Conservation (phyloP, 92 coral and sea anemone genomes). For the Actinostola sp. region DNA sequence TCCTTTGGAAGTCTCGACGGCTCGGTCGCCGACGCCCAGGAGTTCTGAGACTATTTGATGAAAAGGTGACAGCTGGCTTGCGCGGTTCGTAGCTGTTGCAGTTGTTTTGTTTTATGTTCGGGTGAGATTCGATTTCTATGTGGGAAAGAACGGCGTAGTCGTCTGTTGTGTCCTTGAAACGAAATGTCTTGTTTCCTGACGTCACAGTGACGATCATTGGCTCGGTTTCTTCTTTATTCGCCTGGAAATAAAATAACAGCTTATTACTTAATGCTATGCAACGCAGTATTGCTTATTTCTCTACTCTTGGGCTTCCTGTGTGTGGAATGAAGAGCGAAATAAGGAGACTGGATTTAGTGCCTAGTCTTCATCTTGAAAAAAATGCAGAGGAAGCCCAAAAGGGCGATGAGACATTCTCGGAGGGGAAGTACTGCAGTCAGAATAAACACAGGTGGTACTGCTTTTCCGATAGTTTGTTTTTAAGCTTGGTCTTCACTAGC, state of each 20-base stretch:
- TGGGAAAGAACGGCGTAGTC: constrained; percentile 24
- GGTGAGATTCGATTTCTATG: constrained; percentile 15
- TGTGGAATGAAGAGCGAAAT: too few relatives aligned
- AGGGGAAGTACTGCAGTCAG: too few relatives aligned
- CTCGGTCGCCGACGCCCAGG: constrained; percentile 48
- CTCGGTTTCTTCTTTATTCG: constrained; percentile 17
- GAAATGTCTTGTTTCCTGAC: constrained; percentile 68
- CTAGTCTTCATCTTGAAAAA: too few relatives aligned
- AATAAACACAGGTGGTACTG: too few relatives aligned
- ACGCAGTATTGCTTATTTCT: background rate
- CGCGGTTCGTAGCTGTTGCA: constrained; percentile 29
- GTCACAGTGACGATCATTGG: constrained; percentile 43
- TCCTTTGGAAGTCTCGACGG: constrained; percentile 55
- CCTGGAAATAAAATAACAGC: background rate
- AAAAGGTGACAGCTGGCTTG: constrained; percentile 8
- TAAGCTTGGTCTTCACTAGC: too few relatives aligned
- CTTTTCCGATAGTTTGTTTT: too few relatives aligned
- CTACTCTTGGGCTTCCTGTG: background rate
- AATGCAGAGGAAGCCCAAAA: too few relatives aligned
- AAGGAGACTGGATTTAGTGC: too few relatives aligned
- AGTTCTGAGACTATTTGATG: constrained; percentile 17
- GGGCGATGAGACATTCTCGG: too few relatives aligned
- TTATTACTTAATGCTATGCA: background rate
- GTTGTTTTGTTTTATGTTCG: constrained; percentile 38
- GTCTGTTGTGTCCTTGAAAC: constrained; percentile 52